phyloP scores from a whole-genome alignment of 2,113 vertebrate species.

The Chlorodrepanis virens region DNA sequence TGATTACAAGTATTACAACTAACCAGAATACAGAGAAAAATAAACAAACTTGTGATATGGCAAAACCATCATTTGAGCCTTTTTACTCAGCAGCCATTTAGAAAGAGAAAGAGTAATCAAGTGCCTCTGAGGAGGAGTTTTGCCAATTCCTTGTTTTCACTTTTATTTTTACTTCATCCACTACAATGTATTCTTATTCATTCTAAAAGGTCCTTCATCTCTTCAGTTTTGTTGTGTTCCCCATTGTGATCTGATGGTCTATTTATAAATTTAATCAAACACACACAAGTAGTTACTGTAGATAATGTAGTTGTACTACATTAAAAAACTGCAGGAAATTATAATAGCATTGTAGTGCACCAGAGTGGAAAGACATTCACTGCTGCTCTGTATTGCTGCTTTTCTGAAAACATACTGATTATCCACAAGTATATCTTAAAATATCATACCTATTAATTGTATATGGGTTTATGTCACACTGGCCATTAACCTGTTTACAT shows the following conservation, averaged over 20 bases:
- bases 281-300: neutral
- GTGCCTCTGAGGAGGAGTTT: neutral
- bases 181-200: neutral
- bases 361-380: neutral
- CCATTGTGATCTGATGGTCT: neutral
- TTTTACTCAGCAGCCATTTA: neutral
- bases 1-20: neutral
- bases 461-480: neutral
- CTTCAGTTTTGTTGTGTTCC: neutral
- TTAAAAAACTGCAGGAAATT: neutral
- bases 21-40: neutral
- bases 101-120: neutral
- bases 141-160: neutral
- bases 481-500: neutral
- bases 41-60: neutral
- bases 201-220: neutral
- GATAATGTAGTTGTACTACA: slow-evolving; percentile 8
- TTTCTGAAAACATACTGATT: neutral
- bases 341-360: neutral
- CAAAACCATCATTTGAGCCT: neutral
- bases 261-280: slow-evolving; percentile 10
- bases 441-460: neutral
- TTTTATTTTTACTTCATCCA: neutral
- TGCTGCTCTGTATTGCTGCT: neutral
- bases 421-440: neutral